These are phyloP conservation scores for Ichneumoninae sp. DNA, from an alignment of 2,888 invertebrate species.

Conservation along the genomic window DNA sequence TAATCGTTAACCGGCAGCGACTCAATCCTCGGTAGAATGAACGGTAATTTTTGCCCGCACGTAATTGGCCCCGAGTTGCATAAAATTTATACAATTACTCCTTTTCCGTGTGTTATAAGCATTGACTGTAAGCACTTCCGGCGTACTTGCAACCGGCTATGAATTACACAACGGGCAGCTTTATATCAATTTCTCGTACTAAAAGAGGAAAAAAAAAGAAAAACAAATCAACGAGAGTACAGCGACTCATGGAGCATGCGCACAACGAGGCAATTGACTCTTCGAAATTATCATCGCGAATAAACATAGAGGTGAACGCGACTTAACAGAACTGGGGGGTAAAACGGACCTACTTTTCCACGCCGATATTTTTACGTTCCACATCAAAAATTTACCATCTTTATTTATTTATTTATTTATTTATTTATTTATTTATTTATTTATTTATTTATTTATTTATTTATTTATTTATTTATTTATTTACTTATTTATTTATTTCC, in stretches of 20 bases:
- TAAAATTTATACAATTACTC: not conserved
- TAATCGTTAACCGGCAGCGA: too few relatives aligned
- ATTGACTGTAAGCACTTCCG: not conserved
- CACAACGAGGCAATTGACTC: not conserved
- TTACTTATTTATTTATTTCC: too few relatives aligned
- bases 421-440: too few relatives aligned
- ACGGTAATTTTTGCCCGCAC: not conserved
- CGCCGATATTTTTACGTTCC: too few relatives aligned
- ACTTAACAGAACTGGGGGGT: too few relatives aligned
- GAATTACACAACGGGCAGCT: not conserved
- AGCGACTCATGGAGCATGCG: not conserved
- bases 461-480: too few relatives aligned
- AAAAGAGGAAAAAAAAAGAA: not conserved
- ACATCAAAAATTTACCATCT: too few relatives aligned
- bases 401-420: too few relatives aligned
- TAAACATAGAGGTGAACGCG: not conserved
- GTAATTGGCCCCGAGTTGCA: not conserved
- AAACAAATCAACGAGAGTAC: not conserved
- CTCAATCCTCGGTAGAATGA: too few relatives aligned
- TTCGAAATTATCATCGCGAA: not conserved
- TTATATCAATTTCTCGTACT: too few relatives aligned
- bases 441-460: too few relatives aligned
- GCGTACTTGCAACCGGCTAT: not conserved
- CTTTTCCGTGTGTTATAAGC: conserved; percentile 4
- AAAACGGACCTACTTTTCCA: too few relatives aligned